phyloP scores from a whole-genome alignment of 1,140 invertebrate genomes.

The Phocides pigmalion region DNA sequence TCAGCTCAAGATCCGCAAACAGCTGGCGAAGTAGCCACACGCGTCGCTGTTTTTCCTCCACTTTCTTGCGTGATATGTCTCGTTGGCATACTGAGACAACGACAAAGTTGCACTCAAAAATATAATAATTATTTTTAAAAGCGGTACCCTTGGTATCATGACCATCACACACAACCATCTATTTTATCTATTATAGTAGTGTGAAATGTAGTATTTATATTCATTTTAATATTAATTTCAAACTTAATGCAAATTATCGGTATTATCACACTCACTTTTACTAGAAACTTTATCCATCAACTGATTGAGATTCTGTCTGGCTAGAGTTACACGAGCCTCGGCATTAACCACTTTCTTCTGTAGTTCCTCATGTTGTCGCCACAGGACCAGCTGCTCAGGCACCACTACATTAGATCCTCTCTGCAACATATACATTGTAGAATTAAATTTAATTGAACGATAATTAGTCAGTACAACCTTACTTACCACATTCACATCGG shows the following conservation, averaged over 20 bases:
- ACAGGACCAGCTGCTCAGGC: slow-evolving; percentile 56
- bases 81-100: slow-evolving; percentile 58
- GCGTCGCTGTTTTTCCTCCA: slow-evolving; percentile 53
- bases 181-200: too few species aligned
- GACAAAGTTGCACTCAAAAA: too few species aligned
- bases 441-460: too few species aligned
- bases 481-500: too few species aligned
- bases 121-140: too few species aligned
- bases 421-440: slow-evolving; percentile 37
- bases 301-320: slow-evolving; percentile 43
- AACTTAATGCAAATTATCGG: too few species aligned
- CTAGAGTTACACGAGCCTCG: slow-evolving; percentile 45
- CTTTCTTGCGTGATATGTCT: slow-evolving; percentile 35
- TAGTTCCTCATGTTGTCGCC: slow-evolving; percentile 54
- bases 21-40: slow-evolving; percentile 57
- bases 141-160: too few species aligned
- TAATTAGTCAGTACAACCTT: too few species aligned
- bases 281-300: slow-evolving; percentile 59
- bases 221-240: too few species aligned
- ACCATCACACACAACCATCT: too few species aligned
- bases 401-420: slow-evolving; percentile 46
- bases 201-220: too few species aligned
- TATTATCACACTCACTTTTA: slow-evolving; percentile 58
- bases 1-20: slow-evolving; percentile 47
- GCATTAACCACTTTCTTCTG: slow-evolving; percentile 50